Evolutionary conservation across 2,797 vertebrate species (phyloP).

Genomic region (Heteromormyrus szaboi): DNA sequence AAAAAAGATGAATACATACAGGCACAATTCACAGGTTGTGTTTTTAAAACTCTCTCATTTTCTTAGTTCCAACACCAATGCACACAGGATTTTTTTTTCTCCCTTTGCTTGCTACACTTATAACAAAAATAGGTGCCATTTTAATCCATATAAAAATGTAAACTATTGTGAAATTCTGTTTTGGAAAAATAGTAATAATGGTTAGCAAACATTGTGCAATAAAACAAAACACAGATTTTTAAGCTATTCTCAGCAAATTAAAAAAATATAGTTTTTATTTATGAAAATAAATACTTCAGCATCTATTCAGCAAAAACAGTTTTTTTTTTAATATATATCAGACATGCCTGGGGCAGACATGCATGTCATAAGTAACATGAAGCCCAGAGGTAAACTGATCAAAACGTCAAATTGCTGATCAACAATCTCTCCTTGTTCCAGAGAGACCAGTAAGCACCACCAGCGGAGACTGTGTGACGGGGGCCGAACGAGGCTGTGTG

Average conservation of each 20-base stretch:
- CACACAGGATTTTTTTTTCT: neutral
- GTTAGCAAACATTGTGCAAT: neutral
- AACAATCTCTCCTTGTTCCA: neutral
- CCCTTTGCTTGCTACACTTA: neutral
- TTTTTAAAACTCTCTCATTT: neutral
- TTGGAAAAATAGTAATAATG: neutral
- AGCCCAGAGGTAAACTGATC: neutral
- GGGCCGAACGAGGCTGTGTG: neutral
- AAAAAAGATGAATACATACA: neutral
- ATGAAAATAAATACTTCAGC: neutral
- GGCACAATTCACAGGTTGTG: neutral
- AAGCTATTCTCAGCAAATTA: neutral
- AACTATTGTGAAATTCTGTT: neutral
- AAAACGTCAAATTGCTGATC: neutral
- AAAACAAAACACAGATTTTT: neutral
- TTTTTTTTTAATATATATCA: neutral
- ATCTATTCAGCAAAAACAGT: neutral
- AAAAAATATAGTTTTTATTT: neutral
- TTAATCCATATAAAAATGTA: neutral
- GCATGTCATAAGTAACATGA: neutral
- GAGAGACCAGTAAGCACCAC: neutral
- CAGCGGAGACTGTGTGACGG: neutral
- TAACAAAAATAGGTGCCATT: neutral
- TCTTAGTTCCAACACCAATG: neutral
- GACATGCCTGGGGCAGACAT: neutral